Conservation (phyloP, 2,888 invertebrate genomes). For the Deilephila elpenor region DNA sequence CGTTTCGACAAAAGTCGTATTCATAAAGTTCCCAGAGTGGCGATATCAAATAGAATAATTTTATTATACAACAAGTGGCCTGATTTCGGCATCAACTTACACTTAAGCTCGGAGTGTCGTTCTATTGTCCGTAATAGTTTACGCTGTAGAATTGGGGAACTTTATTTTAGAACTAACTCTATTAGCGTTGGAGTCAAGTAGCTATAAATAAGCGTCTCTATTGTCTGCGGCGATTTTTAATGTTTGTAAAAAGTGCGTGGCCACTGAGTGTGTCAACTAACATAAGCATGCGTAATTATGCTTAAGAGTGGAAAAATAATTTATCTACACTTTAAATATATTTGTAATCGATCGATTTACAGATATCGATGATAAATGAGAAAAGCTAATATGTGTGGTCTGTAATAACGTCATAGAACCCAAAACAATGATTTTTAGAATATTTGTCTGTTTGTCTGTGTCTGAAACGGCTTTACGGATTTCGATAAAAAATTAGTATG, state of each 20-base stretch:
- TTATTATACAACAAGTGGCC: slow-evolving; percentile 1
- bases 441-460: too few relatives aligned
- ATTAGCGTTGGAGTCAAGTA: slow-evolving; percentile 34
- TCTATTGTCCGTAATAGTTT: slow-evolving; percentile 34
- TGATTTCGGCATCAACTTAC: background rate
- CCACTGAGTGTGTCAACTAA: background rate
- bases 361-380: too few relatives aligned
- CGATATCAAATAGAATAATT: background rate
- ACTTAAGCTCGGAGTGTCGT: slow-evolving; percentile 3
- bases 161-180: slow-evolving; percentile 41
- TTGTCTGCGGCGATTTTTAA: slow-evolving; percentile 7
- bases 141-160: slow-evolving; percentile 36
- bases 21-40: background rate
- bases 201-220: slow-evolving; percentile 9
- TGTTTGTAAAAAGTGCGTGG: background rate
- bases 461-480: too few relatives aligned
- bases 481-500: too few relatives aligned
- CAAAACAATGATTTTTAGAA: too few relatives aligned
- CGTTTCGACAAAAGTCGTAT: background rate
- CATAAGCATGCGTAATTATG: background rate
- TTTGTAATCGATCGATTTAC: too few relatives aligned
- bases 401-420: too few relatives aligned
- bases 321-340: too few relatives aligned
- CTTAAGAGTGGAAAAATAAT: background rate
- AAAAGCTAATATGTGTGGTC: too few relatives aligned